Conservation (phyloP, 2,797 vertebrate genomes). For the Peromyscus nudipes region DNA sequence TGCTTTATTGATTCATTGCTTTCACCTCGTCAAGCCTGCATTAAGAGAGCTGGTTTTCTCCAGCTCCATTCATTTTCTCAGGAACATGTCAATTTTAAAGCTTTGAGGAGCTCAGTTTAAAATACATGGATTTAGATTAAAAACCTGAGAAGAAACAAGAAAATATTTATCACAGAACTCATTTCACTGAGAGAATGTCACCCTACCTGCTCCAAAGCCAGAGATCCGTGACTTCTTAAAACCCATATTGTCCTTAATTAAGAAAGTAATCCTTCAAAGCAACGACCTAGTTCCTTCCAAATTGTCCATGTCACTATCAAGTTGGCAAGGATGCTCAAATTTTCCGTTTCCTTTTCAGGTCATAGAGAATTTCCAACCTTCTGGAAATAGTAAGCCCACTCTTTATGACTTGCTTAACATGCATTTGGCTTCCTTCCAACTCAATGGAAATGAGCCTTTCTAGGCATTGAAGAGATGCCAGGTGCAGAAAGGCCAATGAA, state of each 20-base stretch:
- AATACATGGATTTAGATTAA: conserved; percentile 48
- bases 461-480: conserved; percentile 25
- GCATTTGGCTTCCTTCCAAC: conserved; percentile 1
- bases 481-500: not conserved
- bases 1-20: conserved; percentile 64
- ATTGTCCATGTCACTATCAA: conserved; percentile 13
- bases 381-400: conserved; percentile 54
- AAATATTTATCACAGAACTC: conserved; percentile 53
- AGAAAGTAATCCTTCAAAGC: conserved; percentile 22
- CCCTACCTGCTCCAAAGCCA: not conserved
- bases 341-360: conserved; percentile 63
- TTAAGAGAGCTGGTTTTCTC: conserved; percentile 61
- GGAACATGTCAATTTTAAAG: conserved; percentile 57
- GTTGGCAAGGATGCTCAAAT: not conserved
- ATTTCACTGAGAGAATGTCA: not conserved
- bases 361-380: conserved; percentile 54
- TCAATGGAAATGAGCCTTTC: not conserved
- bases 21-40: not conserved
- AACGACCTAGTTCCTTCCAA: conserved; percentile 53
- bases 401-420: conserved; percentile 51
- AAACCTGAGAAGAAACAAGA: conserved; percentile 25
- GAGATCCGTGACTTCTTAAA: conserved; percentile 14
- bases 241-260: not conserved
- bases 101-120: conserved; percentile 60
- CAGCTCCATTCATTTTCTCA: conserved; percentile 27